Evolutionary conservation across 2,797 vertebrate species (phyloP), one percentile per base, ranked within the genome.

Genomic region (Eptatretus atami): DNA sequence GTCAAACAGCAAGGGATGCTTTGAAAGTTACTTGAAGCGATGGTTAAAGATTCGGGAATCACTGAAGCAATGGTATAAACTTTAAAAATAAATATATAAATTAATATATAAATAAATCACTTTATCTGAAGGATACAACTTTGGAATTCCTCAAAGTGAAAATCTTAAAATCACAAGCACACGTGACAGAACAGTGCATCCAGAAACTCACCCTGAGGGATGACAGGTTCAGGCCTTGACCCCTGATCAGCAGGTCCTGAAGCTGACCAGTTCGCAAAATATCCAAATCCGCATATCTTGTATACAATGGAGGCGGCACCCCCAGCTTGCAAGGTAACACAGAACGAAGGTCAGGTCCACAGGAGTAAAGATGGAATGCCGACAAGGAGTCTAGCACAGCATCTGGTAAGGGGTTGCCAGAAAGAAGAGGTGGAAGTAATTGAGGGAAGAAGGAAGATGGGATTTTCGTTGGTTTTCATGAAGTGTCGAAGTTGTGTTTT

Each of bases 321-420:
- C 86, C 86, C 52, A 92, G 83, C 76, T 87, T 98, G 73, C 88
- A 98, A 12, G 86, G 84, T 84, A 95, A 93, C 69, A 96, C 70
- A 3, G 86, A 92, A 2, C 81, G 84, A 63, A 87, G 80, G 72
- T 93, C 83, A 10, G 92, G 90, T 12, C 92, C 92, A 63, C 80
- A 81, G 2, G 82, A 74, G 64, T 83, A 94, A 1, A 98, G 75
- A 71, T 86, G 82, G 73, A 94, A 84, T 14, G 88, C 90, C 71
- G 94, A 87, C 64, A 84, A 82, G 0, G 82, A 73, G 67, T 78
- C 80, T 67, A 98, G 79, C 68, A 78, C 79, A 65, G 85, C 79
- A 69, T 90, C 92, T 96, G 69, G 71, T 67, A 64, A 69, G 66
- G 10, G 69, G 63, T 68, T 3, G 68, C 71, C 69, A 68, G 2